Evolutionary conservation across 2,888 invertebrate species (phyloP), one percentile per base, ranked within the genome.

Genomic region (Lingula anatina): DNA sequence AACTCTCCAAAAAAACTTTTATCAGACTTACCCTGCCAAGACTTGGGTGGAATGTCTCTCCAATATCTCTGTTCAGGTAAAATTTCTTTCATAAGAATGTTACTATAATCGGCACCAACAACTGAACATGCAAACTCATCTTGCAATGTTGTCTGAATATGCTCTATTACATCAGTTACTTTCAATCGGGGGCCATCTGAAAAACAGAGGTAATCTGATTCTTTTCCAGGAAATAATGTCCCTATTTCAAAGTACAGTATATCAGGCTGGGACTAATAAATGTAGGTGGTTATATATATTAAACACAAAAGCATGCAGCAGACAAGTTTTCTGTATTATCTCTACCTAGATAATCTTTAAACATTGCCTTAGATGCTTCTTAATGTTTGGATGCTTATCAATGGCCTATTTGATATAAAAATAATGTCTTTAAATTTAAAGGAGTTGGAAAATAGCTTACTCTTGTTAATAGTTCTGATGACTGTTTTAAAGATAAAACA

Each of bases 91-190:
- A 70, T 55, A 3, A 73, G 60, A 4, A 73, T 52, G 46, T 54
- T 66, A 43, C 63, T 67, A 56, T 64, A 67, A 46, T 69, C 66
- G 20, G 57, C 45, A 4, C 73, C 71, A 54, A 64, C 68, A 1
- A 64, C 51, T 20, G 51, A 45, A 44, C 62, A 57, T 27, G 52
- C 62, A 48, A 60, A 70, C 5, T 57, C 51, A 50, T 70, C 66
- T 26, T 51, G 55, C 43, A 73, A n/a, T n/a, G n/a, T n/a, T n/a
- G n/a, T n/a, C n/a, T n/a, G n/a, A 5, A 53, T 42, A 25, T 53
- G 52, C 12, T 27, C 23, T 7, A 51, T 43, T 5, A 57, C 51
- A 24, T 48, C 50, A 24, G 15, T 18, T 5, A 28, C 47, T 24
- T 47, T 51, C 35, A 55, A 46, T 15, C 46, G 40, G 20, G 35